A percentile compares a stretch with the other conserved stretches of the same genome.
Evolutionary conservation across 2,797 vertebrate species (phyloP).

Genomic region (Spheniscus humboldti): DNA sequence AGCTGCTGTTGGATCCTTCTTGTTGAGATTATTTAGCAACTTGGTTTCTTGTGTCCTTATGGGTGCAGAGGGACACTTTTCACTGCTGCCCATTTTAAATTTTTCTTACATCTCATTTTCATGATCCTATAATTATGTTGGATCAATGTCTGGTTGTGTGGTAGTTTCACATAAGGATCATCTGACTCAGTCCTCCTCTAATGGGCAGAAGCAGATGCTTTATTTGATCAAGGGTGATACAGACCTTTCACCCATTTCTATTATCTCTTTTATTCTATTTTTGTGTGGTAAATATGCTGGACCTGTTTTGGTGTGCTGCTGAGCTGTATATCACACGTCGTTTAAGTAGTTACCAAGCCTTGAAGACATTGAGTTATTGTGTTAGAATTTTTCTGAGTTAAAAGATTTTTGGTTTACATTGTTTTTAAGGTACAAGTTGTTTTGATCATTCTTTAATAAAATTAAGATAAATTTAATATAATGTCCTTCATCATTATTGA

Average conservation of each 20-base stretch:
- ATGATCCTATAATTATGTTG: background rate
- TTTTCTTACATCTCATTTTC: background rate
- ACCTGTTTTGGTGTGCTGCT: background rate
- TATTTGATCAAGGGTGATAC: background rate
- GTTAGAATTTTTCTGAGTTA: background rate
- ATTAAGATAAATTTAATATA: background rate
- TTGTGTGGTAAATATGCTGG: background rate
- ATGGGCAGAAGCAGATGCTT: background rate
- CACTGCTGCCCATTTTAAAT: background rate
- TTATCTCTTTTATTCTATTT: background rate
- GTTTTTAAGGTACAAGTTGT: background rate
- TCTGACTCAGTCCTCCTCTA: background rate
- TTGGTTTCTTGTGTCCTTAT: background rate
- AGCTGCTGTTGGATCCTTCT: background rate
- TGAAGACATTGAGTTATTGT: background rate
- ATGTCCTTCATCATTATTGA: background rate
- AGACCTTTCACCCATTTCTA: background rate
- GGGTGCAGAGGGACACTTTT: background rate
- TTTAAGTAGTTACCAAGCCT: background rate
- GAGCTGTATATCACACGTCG: background rate
- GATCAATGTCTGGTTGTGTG: background rate
- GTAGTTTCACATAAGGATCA: background rate
- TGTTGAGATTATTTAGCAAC: background rate
- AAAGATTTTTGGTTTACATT: background rate
- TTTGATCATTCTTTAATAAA: background rate